Base-by-base conservation (phyloP, 2,888 invertebrate genomes). In the Drosophila kanekoi region DNA sequence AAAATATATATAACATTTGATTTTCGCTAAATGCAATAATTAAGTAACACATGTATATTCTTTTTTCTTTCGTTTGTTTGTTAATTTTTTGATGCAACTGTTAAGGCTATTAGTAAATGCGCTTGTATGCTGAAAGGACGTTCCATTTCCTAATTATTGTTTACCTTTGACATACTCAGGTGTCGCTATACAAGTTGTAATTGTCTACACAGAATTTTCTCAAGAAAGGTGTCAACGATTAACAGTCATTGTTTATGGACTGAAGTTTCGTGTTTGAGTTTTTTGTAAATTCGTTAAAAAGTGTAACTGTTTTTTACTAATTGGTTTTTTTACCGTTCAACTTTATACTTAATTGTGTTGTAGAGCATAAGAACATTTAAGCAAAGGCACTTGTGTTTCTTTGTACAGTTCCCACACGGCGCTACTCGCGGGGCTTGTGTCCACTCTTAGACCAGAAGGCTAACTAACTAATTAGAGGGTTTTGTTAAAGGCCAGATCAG, bases 1-100 rank as follows among this genome's bases (percentile, higher is more conserved):
- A 11, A 49, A 62, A 47, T 56, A 68, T 60, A 68, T 60, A 72
- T 49, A 77, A 58, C 35, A 52, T 71, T 60, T 54, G n/a, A 60
- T 54, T 59, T 64, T 66, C 62, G 64, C 73, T 85, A 86, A 86
- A 86, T 86, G 85, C 89, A 89, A 70, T 62, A 53, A 43, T 81
- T 77, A 89, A 84, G 73, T 87, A 81, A 71, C 73, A 81, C 66
- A 62, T 28, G 10, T 44, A 16, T 57, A 44, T 47, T 23, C 37
- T 66, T 52, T 54, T 70, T 62, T 63, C 54, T 32, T 18, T 41
- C n/a, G n/a, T n/a, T n/a, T n/a, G n/a, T 18, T 28, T 28, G 28
- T 28, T 28, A 28, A 6, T 3, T 11, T 63, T 58, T 66, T 16
- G 16, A 9, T 14, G 14, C 3, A 40, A 14, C n/a, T 28, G 6